Base-by-base conservation (phyloP, 2,888 invertebrate genomes). In the Acanthacorydalis orientalis region DNA sequence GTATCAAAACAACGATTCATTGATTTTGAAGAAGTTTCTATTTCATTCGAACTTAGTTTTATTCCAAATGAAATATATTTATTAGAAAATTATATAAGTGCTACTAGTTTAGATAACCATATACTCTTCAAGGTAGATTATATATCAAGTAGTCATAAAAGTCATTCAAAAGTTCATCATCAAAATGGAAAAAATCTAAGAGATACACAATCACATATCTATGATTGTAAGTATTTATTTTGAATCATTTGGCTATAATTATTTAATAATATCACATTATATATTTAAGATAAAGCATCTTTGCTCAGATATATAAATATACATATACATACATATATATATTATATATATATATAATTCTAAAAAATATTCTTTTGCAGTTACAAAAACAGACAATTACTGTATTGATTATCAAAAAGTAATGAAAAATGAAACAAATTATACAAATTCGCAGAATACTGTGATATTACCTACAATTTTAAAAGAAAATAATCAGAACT, bases 31-130 rank as follows among this genome's bases (percentile, higher is more conserved):
- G 77, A 79, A 44, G 65, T 75, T 51, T 75, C 78, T 33, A 72
- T 83, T 57, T 72, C 74, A 41, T 64, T 85, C 2, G 76, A 77
- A 53, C 64, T 83, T 44, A 71, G 74, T 48, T 82, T 83, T 59
- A 58, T 66, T 14, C 79, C 81, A 4, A 61, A 65, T 2, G 68
- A 73, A 48, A 64, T 83, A 43, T 68, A 70, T 34, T 64, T 83
- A 42, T 73, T 75, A 33, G 83, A 84, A 58, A 80, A 83, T 61
- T 77, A 79, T 50, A 67, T 83, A 16, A 75, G 77, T 1, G 74
- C 77, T 49, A 69, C 77, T 60, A 77, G 77, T 53, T 65, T 68
- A 46, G 71, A 74, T 33, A 72, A 71, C 55, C 71, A 80, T 48
- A 75, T 78, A 53, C 70, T 80, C n/a, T 78, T 80, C 55, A 71